Evolutionary conservation across 2,797 vertebrate genomes (phyloP).

Genomic region (Pangasius djambal): DNA sequence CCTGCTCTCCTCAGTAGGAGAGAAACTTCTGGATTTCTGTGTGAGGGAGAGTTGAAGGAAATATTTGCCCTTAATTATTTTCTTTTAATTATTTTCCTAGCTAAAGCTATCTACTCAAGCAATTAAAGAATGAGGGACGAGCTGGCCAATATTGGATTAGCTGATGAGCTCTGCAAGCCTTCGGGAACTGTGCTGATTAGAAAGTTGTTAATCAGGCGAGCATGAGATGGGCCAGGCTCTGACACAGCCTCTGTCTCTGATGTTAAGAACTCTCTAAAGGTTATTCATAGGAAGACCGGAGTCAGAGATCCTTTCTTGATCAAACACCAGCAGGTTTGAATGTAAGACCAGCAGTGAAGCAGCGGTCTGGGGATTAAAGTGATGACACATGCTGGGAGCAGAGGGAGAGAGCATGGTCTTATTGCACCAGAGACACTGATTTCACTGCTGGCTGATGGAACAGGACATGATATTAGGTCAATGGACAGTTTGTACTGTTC

Average conservation of each 20-base stretch:
- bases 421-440: constrained; percentile 19
- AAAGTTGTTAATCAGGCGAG: constrained; percentile 35
- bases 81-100: constrained; percentile 3
- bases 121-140: background rate
- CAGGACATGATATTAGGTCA: background rate
- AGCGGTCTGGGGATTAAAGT: constrained; percentile 2
- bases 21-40: constrained; percentile 27
- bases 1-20: background rate
- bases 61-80: constrained; percentile 6
- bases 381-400: constrained; percentile 29
- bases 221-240: constrained; percentile 30
- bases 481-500: constrained; percentile 10
- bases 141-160: background rate
- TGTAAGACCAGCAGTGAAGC: constrained; percentile 39
- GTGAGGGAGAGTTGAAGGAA: background rate
- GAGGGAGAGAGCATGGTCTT: background rate
- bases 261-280: constrained; percentile 35
- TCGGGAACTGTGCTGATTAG: constrained; percentile 46
- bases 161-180: constrained; percentile 21
- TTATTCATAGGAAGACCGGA: constrained; percentile 57
- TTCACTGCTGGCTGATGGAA: constrained; percentile 23
- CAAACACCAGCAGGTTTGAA: constrained; percentile 48
- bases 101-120: background rate
- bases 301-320: constrained; percentile 59
- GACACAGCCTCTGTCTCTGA: constrained; percentile 45